phyloP scores from a whole-genome alignment of 2,113 vertebrate species.

The Phainopepla nitens region DNA sequence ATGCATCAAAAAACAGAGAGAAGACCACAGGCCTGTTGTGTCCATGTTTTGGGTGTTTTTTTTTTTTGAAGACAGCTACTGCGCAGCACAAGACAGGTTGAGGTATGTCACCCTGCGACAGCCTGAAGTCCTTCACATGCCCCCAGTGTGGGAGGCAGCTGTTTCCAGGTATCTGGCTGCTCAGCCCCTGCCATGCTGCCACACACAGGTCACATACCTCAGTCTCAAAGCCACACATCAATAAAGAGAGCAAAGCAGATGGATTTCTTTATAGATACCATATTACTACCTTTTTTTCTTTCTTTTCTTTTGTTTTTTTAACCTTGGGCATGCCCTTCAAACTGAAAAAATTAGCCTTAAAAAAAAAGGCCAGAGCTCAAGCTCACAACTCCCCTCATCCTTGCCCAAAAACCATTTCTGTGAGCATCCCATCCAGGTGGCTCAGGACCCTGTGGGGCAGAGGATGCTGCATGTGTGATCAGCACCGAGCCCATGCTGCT shows the following conservation, averaged over 20 bases:
- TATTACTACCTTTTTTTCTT: background rate
- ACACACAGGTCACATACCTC: background rate
- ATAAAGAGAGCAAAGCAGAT: background rate
- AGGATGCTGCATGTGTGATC: background rate
- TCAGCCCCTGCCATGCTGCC: background rate
- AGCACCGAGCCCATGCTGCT: background rate
- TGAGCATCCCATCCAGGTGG: background rate
- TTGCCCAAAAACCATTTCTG: background rate
- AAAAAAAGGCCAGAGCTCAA: background rate
- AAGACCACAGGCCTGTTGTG: background rate
- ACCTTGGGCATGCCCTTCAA: background rate
- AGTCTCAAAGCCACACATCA: background rate
- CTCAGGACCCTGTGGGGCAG: rapidly evolving
- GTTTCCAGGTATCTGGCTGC: background rate
- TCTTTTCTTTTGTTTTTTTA: background rate
- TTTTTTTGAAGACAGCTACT: background rate
- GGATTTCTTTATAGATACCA: background rate
- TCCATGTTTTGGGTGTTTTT: background rate
- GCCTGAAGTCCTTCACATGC: background rate
- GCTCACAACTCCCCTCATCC: background rate
- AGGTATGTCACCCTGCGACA: background rate
- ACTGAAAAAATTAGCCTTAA: background rate
- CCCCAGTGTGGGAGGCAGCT: background rate
- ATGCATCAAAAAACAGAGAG: rapidly evolving
- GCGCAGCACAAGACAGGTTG: rapidly evolving